Percentiles rank a stretch among this genome's conserved stretches.
Evolutionary conservation across 2,113 vertebrate species (phyloP).

Genomic region (Falco punctatus): DNA sequence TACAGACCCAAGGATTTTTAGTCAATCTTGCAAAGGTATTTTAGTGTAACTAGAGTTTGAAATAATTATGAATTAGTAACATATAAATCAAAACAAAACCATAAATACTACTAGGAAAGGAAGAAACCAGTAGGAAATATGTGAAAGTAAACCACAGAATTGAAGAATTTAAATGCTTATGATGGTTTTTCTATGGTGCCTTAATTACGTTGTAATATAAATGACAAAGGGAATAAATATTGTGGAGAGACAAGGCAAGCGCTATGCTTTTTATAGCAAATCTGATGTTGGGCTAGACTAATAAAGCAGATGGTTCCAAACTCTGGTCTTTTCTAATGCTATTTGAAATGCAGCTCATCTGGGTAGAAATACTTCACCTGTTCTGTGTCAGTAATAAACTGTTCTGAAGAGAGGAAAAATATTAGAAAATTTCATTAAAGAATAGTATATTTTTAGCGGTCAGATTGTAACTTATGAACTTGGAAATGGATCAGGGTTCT

Average conservation of each 20-base stretch:
- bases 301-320: slow-evolving; percentile 25
- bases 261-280: background rate
- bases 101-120: background rate
- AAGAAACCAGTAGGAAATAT: background rate
- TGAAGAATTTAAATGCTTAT: background rate
- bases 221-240: background rate
- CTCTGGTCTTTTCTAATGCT: slow-evolving; percentile 14
- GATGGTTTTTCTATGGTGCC: background rate
- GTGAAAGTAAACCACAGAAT: background rate
- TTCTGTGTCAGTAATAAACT: background rate
- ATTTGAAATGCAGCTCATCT: slow-evolving; percentile 5
- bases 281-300: slow-evolving; percentile 1
- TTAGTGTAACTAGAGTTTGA: background rate
- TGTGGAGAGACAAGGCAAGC: background rate
- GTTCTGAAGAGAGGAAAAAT: background rate
- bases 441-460: background rate
- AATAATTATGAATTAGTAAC: background rate
- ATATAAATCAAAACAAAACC: background rate
- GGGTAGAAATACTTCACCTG: background rate
- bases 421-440: background rate
- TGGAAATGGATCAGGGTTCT: background rate
- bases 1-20: background rate
- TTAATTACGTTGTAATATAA: background rate
- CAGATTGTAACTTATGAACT: background rate
- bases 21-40: background rate